phyloP scores from a whole-genome alignment of 2,888 invertebrate species.

The Operophtera brumata region DNA sequence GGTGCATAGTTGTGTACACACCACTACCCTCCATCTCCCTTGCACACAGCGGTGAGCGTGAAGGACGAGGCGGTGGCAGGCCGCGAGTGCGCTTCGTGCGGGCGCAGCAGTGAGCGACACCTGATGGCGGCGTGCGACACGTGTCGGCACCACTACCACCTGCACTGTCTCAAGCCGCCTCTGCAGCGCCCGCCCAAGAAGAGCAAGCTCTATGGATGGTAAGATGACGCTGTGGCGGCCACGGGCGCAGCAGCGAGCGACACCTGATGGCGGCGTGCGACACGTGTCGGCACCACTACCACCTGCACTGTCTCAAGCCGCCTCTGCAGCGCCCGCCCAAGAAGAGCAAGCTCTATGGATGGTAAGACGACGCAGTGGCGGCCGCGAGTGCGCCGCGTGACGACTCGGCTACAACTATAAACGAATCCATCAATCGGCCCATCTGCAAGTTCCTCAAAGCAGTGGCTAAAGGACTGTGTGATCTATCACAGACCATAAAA shows the following conservation, averaged over 20 bases:
- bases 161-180: constrained; percentile 96
- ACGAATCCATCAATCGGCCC: no score
- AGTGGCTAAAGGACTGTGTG: no score
- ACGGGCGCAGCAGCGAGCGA: constrained; percentile 92
- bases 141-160: constrained; percentile 94
- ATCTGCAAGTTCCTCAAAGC: no score
- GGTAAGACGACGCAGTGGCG: constrained; percentile 82
- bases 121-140: constrained; percentile 97
- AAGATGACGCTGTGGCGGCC: no score
- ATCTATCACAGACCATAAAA: no score
- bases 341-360: constrained; percentile 96
- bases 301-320: constrained; percentile 96
- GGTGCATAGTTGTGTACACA: no score
- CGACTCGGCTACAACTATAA: background rate
- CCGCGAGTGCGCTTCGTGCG: constrained; percentile 93
- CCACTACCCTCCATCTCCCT: background rate
- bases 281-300: constrained; percentile 95
- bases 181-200: constrained; percentile 96
- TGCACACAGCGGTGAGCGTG: constrained; percentile 14
- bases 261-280: constrained; percentile 97
- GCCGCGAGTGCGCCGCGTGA: no score
- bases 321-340: constrained; percentile 96
- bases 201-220: constrained; percentile 97
- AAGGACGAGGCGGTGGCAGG: constrained; percentile 44
- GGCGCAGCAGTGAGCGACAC: constrained; percentile 93